Conservation (phyloP, 2,113 vertebrate genomes). For the Corythornis vintsioides region DNA sequence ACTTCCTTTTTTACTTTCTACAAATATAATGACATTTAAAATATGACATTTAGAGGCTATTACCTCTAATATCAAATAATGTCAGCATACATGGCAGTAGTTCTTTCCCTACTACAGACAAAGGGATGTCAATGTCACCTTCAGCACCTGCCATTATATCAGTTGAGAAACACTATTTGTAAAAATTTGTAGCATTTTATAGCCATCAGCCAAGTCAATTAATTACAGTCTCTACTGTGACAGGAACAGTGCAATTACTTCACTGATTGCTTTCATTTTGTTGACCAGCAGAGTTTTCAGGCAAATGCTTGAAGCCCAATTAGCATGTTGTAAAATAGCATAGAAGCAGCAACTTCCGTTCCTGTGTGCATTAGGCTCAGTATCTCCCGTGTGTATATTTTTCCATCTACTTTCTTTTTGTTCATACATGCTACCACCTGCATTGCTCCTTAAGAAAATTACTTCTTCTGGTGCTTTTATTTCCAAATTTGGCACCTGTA, state of each 20-base stretch:
- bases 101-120: conserved; percentile 13
- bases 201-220: conserved; percentile 61
- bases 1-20: conserved; percentile 33
- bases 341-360: background rate
- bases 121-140: conserved; percentile 55
- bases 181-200: conserved; percentile 21
- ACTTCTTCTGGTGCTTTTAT: background rate
- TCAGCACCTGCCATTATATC: conserved; percentile 30
- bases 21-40: conserved; percentile 47
- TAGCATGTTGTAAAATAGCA: background rate
- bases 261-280: background rate
- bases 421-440: background rate
- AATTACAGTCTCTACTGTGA: background rate
- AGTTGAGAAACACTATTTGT: background rate
- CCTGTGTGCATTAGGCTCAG: background rate
- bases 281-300: conserved; percentile 26
- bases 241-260: conserved; percentile 22
- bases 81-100: background rate
- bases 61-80: conserved; percentile 27
- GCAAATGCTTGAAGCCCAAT: background rate
- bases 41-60: conserved; percentile 47
- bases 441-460: background rate
- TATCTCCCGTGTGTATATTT: background rate
- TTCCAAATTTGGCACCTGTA: background rate
- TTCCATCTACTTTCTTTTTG: background rate